A percentile compares a stretch with the other conserved stretches of the same genome.
These are phyloP conservation scores for Meloe dianella DNA, from an alignment of 2,888 invertebrate genomes.

Conservation along the genomic window DNA sequence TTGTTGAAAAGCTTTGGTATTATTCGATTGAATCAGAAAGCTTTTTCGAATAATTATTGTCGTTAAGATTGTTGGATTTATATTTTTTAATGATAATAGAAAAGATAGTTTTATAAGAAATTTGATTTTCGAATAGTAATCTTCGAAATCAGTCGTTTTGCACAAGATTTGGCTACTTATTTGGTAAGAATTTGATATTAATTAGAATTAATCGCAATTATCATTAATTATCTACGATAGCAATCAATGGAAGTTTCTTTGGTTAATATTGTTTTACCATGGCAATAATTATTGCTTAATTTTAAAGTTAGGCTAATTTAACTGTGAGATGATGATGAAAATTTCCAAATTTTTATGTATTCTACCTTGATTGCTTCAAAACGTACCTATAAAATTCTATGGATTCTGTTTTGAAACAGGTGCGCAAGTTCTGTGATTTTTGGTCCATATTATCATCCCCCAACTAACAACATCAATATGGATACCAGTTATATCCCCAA, in stretches of 20 bases:
- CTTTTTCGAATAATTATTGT: no score
- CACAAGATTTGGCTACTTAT: no score
- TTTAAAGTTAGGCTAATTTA: no score
- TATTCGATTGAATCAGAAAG: no score
- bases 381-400: background rate
- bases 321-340: background rate
- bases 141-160: no score
- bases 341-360: background rate
- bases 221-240: no score
- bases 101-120: no score
- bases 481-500: conserved; percentile 69
- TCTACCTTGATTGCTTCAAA: background rate
- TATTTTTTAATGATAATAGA: no score
- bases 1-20: background rate
- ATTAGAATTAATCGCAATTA: no score
- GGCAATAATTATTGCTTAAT: background rate
- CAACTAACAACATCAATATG: conserved; percentile 56
- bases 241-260: background rate
- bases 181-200: no score
- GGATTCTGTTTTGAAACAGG: conserved; percentile 32
- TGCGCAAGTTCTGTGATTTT: conserved; percentile 42
- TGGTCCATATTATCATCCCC: conserved; percentile 31
- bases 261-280: background rate
- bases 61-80: no score
- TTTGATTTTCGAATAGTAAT: no score